phyloP scores from a whole-genome alignment of 2,113 vertebrate species.

The Nestor notabilis region DNA sequence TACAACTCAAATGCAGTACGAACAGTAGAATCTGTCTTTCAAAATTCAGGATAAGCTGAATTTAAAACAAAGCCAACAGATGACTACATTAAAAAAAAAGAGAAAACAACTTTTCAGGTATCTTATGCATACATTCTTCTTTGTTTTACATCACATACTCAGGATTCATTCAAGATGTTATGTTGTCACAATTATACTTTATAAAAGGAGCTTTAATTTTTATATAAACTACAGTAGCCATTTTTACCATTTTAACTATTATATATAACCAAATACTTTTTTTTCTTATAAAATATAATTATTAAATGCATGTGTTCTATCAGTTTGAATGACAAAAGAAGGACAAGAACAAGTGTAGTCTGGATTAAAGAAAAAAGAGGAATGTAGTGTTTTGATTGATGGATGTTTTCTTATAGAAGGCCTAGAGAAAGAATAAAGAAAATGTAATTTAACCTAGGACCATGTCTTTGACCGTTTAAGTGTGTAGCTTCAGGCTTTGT shows the following conservation, averaged over 20 bases:
- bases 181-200: not conserved
- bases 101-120: not conserved
- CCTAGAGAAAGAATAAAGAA: not conserved
- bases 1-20: not conserved
- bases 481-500: not conserved
- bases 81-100: not conserved
- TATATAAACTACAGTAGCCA: not conserved
- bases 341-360: not conserved
- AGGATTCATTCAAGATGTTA: not conserved
- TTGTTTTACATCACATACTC: not conserved
- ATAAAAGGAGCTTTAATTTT: not conserved
- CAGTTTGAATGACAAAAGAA: not conserved
- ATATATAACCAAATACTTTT: not conserved
- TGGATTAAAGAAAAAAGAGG: not conserved
- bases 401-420: not conserved
- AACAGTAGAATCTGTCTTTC: not conserved
- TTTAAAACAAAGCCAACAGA: not conserved
- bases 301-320: not conserved
- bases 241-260: not conserved
- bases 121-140: not conserved
- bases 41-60: not conserved
- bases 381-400: conserved; percentile 29
- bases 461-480: not conserved
- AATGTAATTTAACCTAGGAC: conserved; percentile 18
- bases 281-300: not conserved